Conservation (phyloP, 2,113 vertebrate genomes). For the Psammodynastes pulverulentus region DNA sequence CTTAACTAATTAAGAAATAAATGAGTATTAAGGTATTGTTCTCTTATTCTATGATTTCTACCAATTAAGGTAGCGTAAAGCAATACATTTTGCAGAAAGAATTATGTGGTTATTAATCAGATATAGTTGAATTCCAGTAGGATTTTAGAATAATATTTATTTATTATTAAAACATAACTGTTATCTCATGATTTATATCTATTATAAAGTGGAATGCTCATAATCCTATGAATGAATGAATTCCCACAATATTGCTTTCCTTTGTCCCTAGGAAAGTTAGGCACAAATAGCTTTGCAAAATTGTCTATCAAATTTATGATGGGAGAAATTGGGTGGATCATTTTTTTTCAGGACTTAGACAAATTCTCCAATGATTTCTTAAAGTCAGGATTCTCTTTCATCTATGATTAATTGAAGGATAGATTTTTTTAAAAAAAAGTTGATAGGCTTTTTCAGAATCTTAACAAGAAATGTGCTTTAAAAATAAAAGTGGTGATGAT, state of each 20-base stretch:
- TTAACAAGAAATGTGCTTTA: neutral
- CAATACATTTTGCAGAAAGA: neutral
- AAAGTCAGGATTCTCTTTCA: neutral
- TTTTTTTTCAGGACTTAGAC: neutral
- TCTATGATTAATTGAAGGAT: neutral
- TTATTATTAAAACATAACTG: neutral
- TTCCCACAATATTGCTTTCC: neutral
- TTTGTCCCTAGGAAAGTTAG: neutral
- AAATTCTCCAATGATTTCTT: neutral
- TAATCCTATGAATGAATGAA: neutral
- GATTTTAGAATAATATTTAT: neutral
- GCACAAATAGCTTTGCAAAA: neutral
- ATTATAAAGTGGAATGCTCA: neutral
- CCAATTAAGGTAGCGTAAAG: fast-evolving
- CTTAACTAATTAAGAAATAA: neutral
- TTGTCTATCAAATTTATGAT: neutral
- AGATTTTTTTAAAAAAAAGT: neutral
- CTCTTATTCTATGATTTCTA: neutral
- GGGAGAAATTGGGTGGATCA: neutral
- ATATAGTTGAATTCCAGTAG: neutral
- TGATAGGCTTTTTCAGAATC: neutral
- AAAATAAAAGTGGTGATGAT: neutral
- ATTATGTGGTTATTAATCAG: too few relatives aligned
- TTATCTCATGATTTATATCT: neutral
- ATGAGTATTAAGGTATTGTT: neutral